Evolutionary conservation across 2,888 invertebrate genomes (phyloP), one percentile per base, ranked within the genome.

Genomic region (Aleiodes leptofemur): DNA sequence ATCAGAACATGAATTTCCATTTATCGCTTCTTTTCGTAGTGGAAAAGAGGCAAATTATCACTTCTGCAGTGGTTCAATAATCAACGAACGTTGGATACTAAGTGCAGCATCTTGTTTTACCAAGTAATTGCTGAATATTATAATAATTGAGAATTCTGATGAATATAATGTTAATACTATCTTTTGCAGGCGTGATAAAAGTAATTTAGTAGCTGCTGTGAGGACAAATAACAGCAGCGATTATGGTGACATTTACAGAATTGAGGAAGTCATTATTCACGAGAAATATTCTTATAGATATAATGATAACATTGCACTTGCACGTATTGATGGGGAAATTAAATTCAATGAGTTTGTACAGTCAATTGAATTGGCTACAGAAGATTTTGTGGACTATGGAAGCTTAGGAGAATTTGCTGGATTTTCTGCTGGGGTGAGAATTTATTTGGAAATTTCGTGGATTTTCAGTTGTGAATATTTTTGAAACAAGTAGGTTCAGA

Each of bases 281-380:
- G 61, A 61, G 43, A 61, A 61, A 6, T 61, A 61, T 16, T 38
- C 34, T 61, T 43, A 38, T 43, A 34, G 61, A 38, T 61, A 61
- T 61, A 14, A 23, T 2, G 61, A 61, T 43, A 61, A 61, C 43
- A 61, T 61, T 61, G 61, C 61, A 38, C 38, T 61, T 16, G 61
- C 16, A n/a, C 61, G 43, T 43, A 43, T 61, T 38, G 43, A n/a
- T 43, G 61, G 16, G 16, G 61, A 61, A 61, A 61, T 61, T n/a
- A n/a, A 61, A 43, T 61, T 61, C 16, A 61, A 61, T 61, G 61
- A 61, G 38, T 43, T 38, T 61, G 61, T 61, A 4, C 38, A 61
- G 43, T 43, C 61, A 61, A 16, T 61, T 14, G 43, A 16, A 16
- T 16, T 61, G 38, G 16, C 38, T 38, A 61, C 61, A 14, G 38